Base-by-base conservation (phyloP, 2,888 invertebrate species). In the Pogonocherus hispidulus region DNA sequence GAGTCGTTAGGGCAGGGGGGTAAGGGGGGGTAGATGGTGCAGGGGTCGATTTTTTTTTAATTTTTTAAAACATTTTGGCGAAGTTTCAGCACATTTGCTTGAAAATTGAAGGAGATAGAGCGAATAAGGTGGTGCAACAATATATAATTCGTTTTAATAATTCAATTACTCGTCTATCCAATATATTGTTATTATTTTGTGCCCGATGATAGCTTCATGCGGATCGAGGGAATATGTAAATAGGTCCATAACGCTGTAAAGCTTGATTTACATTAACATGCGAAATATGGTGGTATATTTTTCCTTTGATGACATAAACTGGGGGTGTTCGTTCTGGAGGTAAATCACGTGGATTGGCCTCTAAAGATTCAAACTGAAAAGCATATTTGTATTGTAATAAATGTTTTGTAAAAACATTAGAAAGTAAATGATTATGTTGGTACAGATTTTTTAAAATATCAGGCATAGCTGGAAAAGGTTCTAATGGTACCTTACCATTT, bases 311-410 rank as follows among this genome's bases (percentile, higher is more conserved):
- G 14, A 3, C 2, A 14, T 52, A 52, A 14, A 52, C 16, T 8
- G 27, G 23, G n/a, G 52, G 55, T 1, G 35, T 18, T 3, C 55
- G 23, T 2, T 35, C 55, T 20, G 2, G 1, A 1, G 37, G 55
- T 20, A 55, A 55, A 11, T 55, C 19, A 1, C 55, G 35, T 6
- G 35, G 11, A 20, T 14, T 55, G 6, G 55, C 41, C n/a, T 55
- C 41, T 5, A 55, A 9, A 1, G 55, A 55, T 5, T 19, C 20
- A 14, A 55, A 55, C 19, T 55, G 55, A 37, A 55, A 37, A 0
- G 55, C 55, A n/a, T 55, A 37, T 19, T 55, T 55, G 20, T 20
- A 55, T n/a, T 2, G 8, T 1, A 55, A 19, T 1, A 37, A 19
- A 9, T 37, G 11, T 9, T n/a, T 1, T 35, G 3, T 35, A 19